Base-by-base conservation (phyloP, 2,888 invertebrate genomes). In the Nymphalis c-album region DNA sequence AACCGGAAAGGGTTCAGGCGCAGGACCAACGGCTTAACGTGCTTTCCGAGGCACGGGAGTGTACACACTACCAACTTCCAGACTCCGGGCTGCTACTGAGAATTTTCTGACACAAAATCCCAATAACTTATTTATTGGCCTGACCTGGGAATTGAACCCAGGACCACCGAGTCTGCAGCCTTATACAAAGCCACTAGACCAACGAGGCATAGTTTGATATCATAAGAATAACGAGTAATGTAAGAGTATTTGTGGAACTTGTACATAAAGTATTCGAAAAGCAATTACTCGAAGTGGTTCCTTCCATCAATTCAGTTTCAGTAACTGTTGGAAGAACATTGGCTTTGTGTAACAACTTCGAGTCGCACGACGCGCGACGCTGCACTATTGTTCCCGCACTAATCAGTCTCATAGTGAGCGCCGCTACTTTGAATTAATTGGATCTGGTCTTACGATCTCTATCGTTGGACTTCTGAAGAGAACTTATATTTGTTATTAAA, bases 201-300 rank as follows among this genome's bases (percentile, higher is more conserved):
- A n/a, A n/a, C n/a, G n/a, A n/a, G n/a, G n/a, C n/a, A n/a, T n/a
- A n/a, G n/a, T n/a, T n/a, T n/a, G n/a, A n/a, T n/a, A n/a, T n/a
- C n/a, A n/a, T n/a, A n/a, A n/a, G n/a, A n/a, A n/a, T n/a, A n/a
- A n/a, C n/a, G n/a, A n/a, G n/a, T n/a, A n/a, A n/a, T 13, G 40
- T 40, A 13, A 13, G 40, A 13, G 10, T 40, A 13, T 48, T 48
- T n/a, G 18, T 7, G 48, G 13, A 40, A 40, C 48, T 48, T n/a
- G 48, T 18, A 48, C 18, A 48, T 55, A 55, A 31, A 8, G 17
- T 31, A 55, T n/a, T 55, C 55, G n/a, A 35, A 55, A 31, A 55
- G 55, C 55, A 31, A 55, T 55, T 55, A 55, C 31, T 8, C n/a
- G 55, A 55, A 55, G 17, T 35, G 17, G n/a, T n/a, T 55, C 55